phyloP scores from a whole-genome alignment of 2,113 vertebrate species.

The Gymnogyps californianus region DNA sequence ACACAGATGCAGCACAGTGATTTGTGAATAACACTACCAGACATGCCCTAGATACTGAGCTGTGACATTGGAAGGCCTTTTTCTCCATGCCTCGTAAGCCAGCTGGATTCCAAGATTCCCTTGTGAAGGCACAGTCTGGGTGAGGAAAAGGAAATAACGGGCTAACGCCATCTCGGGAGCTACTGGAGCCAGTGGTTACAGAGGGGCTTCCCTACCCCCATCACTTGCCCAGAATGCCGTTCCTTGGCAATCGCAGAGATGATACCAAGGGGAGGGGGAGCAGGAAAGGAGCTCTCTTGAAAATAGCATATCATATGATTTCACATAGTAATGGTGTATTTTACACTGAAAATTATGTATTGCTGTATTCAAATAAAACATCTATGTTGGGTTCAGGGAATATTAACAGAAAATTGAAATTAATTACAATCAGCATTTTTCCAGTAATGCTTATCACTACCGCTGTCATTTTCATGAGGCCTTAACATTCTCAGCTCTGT shows the following conservation, averaged over 20 bases:
- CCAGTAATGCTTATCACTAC: not conserved
- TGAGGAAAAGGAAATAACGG: not conserved
- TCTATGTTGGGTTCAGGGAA: not conserved
- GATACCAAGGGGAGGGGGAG: not conserved
- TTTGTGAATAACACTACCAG: slow-evolving; percentile 15
- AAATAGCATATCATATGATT: not conserved
- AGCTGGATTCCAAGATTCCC: not conserved
- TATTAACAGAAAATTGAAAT: not conserved
- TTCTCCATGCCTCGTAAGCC: not conserved
- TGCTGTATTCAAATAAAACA: not conserved
- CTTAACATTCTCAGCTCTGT: not conserved
- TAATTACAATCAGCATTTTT: not conserved
- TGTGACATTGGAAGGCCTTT: not conserved
- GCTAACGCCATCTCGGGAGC: not conserved
- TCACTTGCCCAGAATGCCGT: not conserved
- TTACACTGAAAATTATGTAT: not conserved
- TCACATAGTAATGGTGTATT: not conserved
- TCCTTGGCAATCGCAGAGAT: not conserved
- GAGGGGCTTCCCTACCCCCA: not conserved
- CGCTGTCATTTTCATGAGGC: not conserved
- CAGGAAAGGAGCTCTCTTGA: not conserved
- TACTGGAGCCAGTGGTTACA: not conserved
- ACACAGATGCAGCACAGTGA: not conserved
- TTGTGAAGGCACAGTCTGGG: not conserved
- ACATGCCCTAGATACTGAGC: slow-evolving; percentile 9